Percentiles rank a stretch among this genome's conserved stretches.
Conservation (phyloP, 2,888 invertebrate genomes). For the Scaptomyza cyrtandrae region DNA sequence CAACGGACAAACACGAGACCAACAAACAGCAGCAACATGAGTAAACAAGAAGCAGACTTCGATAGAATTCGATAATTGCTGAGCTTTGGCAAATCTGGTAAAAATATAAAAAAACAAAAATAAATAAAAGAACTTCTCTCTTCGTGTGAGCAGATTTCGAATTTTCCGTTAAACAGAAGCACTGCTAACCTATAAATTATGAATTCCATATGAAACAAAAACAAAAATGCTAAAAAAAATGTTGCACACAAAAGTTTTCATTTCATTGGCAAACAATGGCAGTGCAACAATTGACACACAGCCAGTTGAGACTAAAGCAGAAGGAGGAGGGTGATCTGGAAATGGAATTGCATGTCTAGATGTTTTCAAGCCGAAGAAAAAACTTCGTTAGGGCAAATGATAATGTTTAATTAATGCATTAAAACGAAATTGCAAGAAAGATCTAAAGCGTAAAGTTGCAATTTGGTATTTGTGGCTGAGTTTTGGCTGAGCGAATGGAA, state of each 20-base stretch:
- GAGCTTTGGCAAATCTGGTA: slow-evolving; percentile 8
- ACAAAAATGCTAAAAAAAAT: not conserved
- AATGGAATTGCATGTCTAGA: slow-evolving; percentile 61
- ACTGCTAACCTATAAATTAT: slow-evolving; percentile 77
- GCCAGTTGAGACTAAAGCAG: not conserved
- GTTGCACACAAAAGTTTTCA: slow-evolving; percentile 46
- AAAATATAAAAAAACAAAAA: slow-evolving; percentile 15
- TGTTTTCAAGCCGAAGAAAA: slow-evolving; percentile 28
- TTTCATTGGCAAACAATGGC: slow-evolving; percentile 65
- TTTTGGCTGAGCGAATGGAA: slow-evolving; percentile 32
- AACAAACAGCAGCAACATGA: not conserved
- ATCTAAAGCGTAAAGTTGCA: slow-evolving; percentile 51
- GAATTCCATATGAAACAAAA: slow-evolving; percentile 50
- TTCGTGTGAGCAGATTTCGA: slow-evolving; percentile 30
- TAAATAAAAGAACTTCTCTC: slow-evolving; percentile 55
- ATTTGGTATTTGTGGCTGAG: slow-evolving; percentile 20
- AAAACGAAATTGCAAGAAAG: slow-evolving; percentile 55
- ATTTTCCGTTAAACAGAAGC: slow-evolving; percentile 38
- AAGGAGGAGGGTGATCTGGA: slow-evolving; percentile 6
- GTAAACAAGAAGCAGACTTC: slow-evolving; percentile 24
- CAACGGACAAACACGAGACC: slow-evolving; percentile 49
- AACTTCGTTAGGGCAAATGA: slow-evolving; percentile 51
- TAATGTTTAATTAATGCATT: slow-evolving; percentile 72
- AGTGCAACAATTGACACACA: slow-evolving; percentile 60
- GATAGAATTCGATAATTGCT: slow-evolving; percentile 43